Conservation (phyloP, 2,888 invertebrate genomes). For the Caenorhabditis sp. region DNA sequence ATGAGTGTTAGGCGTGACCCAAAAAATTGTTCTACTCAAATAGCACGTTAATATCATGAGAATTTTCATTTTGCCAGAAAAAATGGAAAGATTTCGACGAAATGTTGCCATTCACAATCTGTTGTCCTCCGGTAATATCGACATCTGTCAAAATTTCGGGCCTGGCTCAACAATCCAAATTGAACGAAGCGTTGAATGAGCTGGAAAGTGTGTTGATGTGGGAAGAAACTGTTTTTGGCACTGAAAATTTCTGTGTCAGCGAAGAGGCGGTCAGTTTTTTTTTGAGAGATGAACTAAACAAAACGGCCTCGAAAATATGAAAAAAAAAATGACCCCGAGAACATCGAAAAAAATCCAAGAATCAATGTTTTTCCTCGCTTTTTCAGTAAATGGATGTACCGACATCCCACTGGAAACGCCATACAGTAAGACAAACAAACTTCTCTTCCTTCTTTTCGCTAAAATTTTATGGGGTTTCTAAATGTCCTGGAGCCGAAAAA, state of each 20-base stretch:
- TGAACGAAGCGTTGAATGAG: slow-evolving; percentile 43
- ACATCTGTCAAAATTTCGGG: slow-evolving; percentile 23
- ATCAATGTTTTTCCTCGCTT: too few species aligned
- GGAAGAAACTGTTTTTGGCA: slow-evolving; percentile 30
- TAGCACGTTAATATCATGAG: too few species aligned
- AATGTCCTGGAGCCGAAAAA: too few species aligned
- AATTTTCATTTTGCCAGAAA: slow-evolving; percentile 18
- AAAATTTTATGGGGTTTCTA: too few species aligned
- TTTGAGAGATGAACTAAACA: not conserved
- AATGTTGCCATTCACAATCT: slow-evolving; percentile 21
- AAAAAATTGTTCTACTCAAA: too few species aligned
- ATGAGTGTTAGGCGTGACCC: not conserved
- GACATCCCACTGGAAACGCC: too few species aligned
- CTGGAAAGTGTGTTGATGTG: slow-evolving; percentile 35
- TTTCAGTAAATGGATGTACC: too few species aligned
- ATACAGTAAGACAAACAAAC: too few species aligned
- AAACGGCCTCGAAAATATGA: too few species aligned
- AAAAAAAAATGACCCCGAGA: too few species aligned
- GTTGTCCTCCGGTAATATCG: slow-evolving; percentile 32
- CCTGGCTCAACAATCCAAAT: slow-evolving; percentile 24
- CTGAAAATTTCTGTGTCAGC: slow-evolving; percentile 34
- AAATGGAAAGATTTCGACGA: slow-evolving; percentile 31
- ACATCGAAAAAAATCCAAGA: too few species aligned
- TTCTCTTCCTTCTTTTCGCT: too few species aligned
- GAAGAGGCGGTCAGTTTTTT: slow-evolving; percentile 40